Evolutionary conservation across 2,113 vertebrate genomes (phyloP).

Genomic region (Megalops atlanticus): DNA sequence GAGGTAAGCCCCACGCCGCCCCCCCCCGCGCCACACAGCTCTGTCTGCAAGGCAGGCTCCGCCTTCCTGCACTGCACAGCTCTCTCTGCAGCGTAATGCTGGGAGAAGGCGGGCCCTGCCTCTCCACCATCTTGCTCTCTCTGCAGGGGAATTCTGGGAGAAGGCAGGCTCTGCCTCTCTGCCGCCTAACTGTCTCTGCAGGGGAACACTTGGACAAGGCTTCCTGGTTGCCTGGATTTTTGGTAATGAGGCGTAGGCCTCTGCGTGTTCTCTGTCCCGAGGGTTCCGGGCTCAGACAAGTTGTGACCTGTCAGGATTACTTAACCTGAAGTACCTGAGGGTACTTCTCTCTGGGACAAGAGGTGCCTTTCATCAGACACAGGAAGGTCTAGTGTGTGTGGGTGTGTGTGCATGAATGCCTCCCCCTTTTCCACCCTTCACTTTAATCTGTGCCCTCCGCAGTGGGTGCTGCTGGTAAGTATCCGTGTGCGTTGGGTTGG

Average conservation of each 20-base stretch:
- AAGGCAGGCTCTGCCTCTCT: too few species aligned
- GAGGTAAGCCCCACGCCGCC: constrained; percentile 73
- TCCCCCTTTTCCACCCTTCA: background rate
- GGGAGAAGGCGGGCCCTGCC: too few species aligned
- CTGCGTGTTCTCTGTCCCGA: background rate
- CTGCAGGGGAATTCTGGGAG: too few species aligned
- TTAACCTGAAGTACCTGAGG: background rate
- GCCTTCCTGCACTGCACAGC: too few species aligned
- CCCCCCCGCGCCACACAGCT: background rate
- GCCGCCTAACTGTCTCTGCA: too few species aligned
- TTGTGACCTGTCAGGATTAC: background rate
- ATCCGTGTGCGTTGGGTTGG: background rate
- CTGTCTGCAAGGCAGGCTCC: background rate
- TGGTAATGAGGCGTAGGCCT: too few species aligned
- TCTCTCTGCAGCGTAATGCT: too few species aligned
- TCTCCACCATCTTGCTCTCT: too few species aligned
- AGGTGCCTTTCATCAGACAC: background rate
- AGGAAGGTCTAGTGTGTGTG: background rate
- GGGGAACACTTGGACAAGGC: too few species aligned
- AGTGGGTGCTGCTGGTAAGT: constrained; percentile 6
- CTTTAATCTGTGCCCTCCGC: background rate
- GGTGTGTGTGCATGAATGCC: background rate
- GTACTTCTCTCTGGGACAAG: background rate
- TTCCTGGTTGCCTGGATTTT: background rate
- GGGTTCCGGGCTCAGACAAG: background rate